Evolutionary conservation across 2,888 invertebrate species (phyloP), one percentile per base, ranked within the genome.

Genomic region (Chrysina gloriosa): DNA sequence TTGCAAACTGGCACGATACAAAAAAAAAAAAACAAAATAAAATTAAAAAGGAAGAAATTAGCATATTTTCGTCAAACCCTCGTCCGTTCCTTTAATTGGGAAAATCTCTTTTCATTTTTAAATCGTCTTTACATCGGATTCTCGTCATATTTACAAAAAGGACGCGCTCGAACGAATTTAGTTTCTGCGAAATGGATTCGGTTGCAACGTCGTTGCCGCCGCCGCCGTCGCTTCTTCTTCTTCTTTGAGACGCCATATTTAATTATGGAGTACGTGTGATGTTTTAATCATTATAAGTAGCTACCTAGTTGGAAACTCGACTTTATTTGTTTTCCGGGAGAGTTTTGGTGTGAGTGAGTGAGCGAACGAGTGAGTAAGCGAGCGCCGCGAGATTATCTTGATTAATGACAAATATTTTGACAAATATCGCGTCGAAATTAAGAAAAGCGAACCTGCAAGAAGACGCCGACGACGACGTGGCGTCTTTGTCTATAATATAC

Each of bases 341-440:
- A 39, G 42, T 58, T 58, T 27, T 42, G 56, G 29, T 45, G 45
- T 56, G 67, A 47, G 36, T 25, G 48, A 31, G 14, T 52, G 64
- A 67, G 63, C 76, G 77, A 77, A 77, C 14, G 21, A 56, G 27
- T 9, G 48, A 23, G 27, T 76, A 76, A 77, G 77, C 75, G 77
- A 77, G 75, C 77, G 76, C 72, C 73, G 77, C 75, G 76, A 77
- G 80, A 81, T 81, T 80, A 81, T 79, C 80, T 79, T 81, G 82
- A 82, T 82, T 82, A 81, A 82, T 82, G 77, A 80, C 81, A 82
- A 82, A 82, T 82, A 82, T 82, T 81, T 81, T 82, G 80, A 80
- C 79, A 80, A 80, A 81, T 81, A 80, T 80, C 65, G 68, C 68
- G 58, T 58, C 27, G 61, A 61, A 69, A 69, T 69, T 69, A 65